Base-by-base conservation (phyloP, 2,113 vertebrate species). In the Oncorhynchus masou region DNA sequence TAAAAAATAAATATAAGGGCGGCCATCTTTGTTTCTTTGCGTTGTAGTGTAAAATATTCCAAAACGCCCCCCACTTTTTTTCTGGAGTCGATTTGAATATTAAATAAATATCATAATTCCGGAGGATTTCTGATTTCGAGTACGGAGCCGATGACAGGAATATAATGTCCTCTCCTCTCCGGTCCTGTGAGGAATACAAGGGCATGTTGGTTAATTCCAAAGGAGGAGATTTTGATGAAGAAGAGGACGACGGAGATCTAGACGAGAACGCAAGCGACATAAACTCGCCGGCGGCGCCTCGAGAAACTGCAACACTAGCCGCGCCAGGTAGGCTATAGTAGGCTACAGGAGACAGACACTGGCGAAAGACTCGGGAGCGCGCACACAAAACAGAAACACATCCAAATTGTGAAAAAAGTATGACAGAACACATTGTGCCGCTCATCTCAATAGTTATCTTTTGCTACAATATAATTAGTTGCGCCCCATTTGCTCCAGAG, bases 1-100 rank as follows among this genome's bases (percentile, higher is more conserved):
- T 95, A 96, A 95, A 96, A 96, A 96, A 96, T 96, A 96, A 96
- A 96, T 96, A 96, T 95, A 95, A 94, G 94, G 95, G 94, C 95
- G 95, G 95, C 95, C 95, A 96, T 96, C 95, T 96, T 96, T 96
- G 95, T 95, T 95, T 92, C 93, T 94, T 92, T 95, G 94, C 94
- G 93, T 92, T 84, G 92, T 94, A 89, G 95, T 95, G 93, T 95
- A 96, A 96, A 96, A 96, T 95, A 94, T 94, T 93, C 93, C 93
- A 94, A 94, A 94, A 94, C 94, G 93, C 94, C 94, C 95, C 95
- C 94, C 93, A 88, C 88, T 80, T 93, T 91, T 91, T 92, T 87
- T 86, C 85, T 81, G 89, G 19, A 86, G 94, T 92, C 93, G 93
- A 95, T 95, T 96, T 95, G 94, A 96, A 95, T 95, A 94, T 93